phyloP scores from a whole-genome alignment of 2,888 invertebrate species.

The Ferrisia virgata region DNA sequence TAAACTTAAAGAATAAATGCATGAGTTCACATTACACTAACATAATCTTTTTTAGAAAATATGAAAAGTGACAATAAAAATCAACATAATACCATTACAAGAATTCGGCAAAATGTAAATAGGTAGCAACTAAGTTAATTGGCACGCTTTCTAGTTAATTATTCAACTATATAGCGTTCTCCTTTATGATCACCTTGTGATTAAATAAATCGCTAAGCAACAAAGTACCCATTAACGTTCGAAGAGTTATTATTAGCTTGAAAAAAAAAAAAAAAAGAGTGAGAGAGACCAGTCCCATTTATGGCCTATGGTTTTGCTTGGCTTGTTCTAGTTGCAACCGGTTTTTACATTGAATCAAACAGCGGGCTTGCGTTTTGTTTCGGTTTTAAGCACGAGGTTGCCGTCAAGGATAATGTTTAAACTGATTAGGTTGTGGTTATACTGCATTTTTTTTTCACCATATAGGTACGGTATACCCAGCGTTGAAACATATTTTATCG shows the following conservation, averaged over 20 bases:
- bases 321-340: conserved; percentile 40
- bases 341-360: conserved; percentile 30
- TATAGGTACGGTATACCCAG: not conserved
- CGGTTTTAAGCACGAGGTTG: conserved; percentile 43
- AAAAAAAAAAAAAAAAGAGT: conserved; percentile 11
- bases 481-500: not conserved
- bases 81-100: too few relatives aligned
- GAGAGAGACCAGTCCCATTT: conserved; percentile 43
- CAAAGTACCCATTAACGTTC: conserved; percentile 33
- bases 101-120: not conserved
- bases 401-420: conserved; percentile 39
- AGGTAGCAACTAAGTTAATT: not conserved
- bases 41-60: not conserved
- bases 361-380: conserved; percentile 34
- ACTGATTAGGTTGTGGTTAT: conserved; percentile 33
- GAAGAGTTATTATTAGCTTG: conserved; percentile 36
- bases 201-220: conserved; percentile 39
- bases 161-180: not conserved
- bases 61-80: not conserved
- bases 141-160: conserved; percentile 6
- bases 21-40: not conserved
- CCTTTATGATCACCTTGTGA: conserved; percentile 33
- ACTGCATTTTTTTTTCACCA: conserved; percentile 15
- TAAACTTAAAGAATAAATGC: not conserved
- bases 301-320: conserved; percentile 43